These are phyloP conservation scores for Peromyscus leucopus DNA, from an alignment of 2,113 vertebrate genomes.

Conservation along the genomic window DNA sequence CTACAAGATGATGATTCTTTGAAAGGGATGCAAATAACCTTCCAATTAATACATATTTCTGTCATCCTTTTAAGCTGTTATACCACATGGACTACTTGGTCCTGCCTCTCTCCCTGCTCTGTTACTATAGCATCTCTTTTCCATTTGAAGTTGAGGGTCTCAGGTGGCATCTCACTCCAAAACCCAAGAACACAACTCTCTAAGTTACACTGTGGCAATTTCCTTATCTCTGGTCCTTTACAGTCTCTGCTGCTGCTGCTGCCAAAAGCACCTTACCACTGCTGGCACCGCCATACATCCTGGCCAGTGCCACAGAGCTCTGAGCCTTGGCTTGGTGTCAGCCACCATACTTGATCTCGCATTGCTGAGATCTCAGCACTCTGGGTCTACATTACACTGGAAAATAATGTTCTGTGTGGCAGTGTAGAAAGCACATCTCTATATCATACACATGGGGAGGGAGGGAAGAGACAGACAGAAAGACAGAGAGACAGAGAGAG, in stretches of 20 bases:
- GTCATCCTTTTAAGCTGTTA: background rate
- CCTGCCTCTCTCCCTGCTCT: background rate
- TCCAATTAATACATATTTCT: background rate
- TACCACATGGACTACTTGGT: accelerated
- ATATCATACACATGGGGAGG: too few relatives aligned
- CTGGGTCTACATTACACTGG: background rate
- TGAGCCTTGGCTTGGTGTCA: background rate
- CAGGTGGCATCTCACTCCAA: background rate
- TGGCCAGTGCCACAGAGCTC: too few relatives aligned
- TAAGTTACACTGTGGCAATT: background rate
- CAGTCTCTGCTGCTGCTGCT: accelerated
- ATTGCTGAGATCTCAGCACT: accelerated
- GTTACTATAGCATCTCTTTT: background rate
- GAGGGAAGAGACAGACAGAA: background rate
- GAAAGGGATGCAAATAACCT: background rate
- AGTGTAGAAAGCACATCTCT: background rate
- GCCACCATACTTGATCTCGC: background rate
- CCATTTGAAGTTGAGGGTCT: background rate
- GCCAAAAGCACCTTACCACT: background rate
- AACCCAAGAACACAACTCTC: background rate
- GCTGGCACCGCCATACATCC: accelerated
- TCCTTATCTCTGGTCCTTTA: background rate
- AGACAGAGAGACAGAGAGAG: background rate
- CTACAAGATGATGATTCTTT: background rate
- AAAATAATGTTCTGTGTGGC: background rate